Percentiles rank a stretch among this genome's conserved stretches.
phyloP scores from a whole-genome alignment of 2,797 vertebrate species.

The Helostoma temminkii region DNA sequence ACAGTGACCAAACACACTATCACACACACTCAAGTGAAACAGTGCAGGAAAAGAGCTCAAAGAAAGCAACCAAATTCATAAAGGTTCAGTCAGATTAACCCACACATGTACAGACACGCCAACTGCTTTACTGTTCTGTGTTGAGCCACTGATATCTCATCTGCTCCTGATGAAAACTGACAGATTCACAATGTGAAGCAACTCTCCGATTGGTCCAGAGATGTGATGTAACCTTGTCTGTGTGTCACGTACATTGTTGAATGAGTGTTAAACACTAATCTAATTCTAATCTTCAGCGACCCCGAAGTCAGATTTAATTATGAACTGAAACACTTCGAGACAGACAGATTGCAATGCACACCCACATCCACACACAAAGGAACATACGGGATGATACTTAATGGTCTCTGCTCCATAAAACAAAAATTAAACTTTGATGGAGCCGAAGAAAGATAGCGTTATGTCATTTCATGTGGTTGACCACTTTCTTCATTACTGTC shows the following conservation, averaged over 20 bases:
- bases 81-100: constrained; percentile 17
- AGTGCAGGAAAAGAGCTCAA: constrained; percentile 7
- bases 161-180: constrained; percentile 53
- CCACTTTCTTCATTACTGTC: not conserved
- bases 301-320: constrained; percentile 66
- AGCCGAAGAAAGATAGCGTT: not conserved
- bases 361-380: constrained; percentile 8
- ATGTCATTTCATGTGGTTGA: not conserved
- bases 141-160: constrained; percentile 41
- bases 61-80: constrained; percentile 10
- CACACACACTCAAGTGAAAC: not conserved
- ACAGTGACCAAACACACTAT: not conserved
- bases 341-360: constrained; percentile 38
- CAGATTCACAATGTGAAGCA: constrained; percentile 47
- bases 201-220: constrained; percentile 47
- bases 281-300: constrained; percentile 61
- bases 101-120: constrained; percentile 15
- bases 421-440: not conserved
- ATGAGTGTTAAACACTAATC: constrained; percentile 62
- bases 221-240: constrained; percentile 64
- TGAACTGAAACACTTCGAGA: constrained; percentile 34
- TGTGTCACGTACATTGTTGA: constrained; percentile 38
- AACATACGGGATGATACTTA: constrained; percentile 6
- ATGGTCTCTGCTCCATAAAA: constrained; percentile 5
- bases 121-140: constrained; percentile 13